Conservation (phyloP, 2,797 vertebrate species). For the Hafferia zeledoni region DNA sequence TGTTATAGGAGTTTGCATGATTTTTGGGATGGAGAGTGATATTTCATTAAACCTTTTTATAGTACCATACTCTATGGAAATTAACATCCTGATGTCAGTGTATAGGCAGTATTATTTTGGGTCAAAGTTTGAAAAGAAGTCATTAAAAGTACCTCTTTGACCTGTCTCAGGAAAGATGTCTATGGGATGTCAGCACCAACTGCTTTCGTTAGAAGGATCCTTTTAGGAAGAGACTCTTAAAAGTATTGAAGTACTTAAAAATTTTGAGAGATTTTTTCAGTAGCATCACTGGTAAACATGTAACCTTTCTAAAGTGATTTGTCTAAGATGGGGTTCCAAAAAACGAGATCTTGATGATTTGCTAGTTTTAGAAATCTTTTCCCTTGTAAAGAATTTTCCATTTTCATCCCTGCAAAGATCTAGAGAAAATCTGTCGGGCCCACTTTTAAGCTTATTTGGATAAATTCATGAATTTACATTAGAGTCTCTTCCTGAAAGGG, state of each 20-base stretch:
- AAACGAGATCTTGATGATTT: constrained; percentile 11
- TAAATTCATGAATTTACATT: constrained; percentile 18
- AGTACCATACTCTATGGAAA: not conserved
- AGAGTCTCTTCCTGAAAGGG: not conserved
- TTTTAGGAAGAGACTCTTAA: not conserved
- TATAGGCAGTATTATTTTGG: not conserved
- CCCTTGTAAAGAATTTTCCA: not conserved
- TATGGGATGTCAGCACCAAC: not conserved
- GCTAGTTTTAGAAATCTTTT: not conserved
- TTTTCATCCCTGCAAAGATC: not conserved
- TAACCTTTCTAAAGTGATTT: not conserved
- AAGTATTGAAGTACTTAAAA: not conserved
- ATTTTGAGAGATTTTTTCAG: not conserved
- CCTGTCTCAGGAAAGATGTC: not conserved
- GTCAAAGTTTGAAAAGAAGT: not conserved
- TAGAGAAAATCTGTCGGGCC: not conserved
- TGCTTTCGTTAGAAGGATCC: not conserved
- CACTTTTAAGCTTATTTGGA: not conserved
- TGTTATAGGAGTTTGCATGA: not conserved
- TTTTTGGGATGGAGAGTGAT: not conserved
- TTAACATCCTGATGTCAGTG: not conserved
- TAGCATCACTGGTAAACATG: not conserved
- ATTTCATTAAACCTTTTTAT: not conserved
- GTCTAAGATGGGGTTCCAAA: not conserved
- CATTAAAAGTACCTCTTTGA: not conserved